Base-by-base conservation (phyloP, 1,140 invertebrate species). In the Leguminivora glycinivorella region DNA sequence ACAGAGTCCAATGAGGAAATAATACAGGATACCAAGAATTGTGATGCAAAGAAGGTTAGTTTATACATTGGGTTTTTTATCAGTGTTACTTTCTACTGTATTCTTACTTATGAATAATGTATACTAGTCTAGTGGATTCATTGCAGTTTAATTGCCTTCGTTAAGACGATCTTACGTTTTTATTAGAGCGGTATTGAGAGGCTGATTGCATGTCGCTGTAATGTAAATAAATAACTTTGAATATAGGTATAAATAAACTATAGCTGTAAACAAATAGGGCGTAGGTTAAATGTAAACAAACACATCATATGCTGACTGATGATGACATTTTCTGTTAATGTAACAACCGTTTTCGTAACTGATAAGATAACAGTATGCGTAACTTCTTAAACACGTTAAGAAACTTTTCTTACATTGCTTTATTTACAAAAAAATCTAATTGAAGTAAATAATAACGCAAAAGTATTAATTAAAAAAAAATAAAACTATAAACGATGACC, bases 1-100 rank as follows among this genome's bases (percentile, higher is more conserved):
- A 70, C 43, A 40, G 5, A 43, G 69, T 70, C 43, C 52, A 34
- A 56, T 71, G 26, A 70, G 66, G 38, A 56, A 25, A 40, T 56
- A 63, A 26, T 25, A 38, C 60, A 67, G 52, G 52, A 26, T 63
- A 22, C 17, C 24, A 47, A 66, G 69, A 74, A 66, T 38, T 34
- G 67, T 17, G 24, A 58, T 25, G 68, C 63, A 25, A 66, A 29
- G 58, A 66, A 29, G 58, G 58, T 63, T 34, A 34, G 58, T 29
- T 56, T 2, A 63, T 26, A 22, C 17, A 52, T 52, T 52, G 47
- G 19, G 47, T 52, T 22, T 52, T 43, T 52, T 52, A 52, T 52
- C 6, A 52, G 47, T 38, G 47, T 17, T 10, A 52, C 47, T 52
- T 22, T 52, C 43, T 47, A 7, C n/a, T 47, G n/a, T 47, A 47